Base-by-base conservation (phyloP, 1,140 invertebrate genomes). In the Lysiphlebus fabarum region DNA sequence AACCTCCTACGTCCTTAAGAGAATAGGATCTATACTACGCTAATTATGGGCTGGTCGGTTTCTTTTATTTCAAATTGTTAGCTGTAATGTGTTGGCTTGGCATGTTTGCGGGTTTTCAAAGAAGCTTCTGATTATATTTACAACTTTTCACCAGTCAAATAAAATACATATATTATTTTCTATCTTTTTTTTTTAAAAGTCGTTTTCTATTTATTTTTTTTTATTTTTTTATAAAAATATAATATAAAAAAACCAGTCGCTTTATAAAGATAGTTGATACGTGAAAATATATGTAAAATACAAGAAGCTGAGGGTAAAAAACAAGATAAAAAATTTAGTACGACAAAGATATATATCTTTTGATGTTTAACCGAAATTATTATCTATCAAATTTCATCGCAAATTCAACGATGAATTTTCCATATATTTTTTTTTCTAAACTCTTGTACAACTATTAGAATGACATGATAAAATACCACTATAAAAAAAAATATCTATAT, bases 81-180 rank as follows among this genome's bases (percentile, higher is more conserved):
- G 54, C 56, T 62, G n/a, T 37, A 69, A 73, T 64, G 72, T 73
- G 73, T 72, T 67, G 72, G 70, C 51, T 67, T 62, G 17, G 17
- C 71, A 71, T 72, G 71, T 75, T 74, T 72, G 69, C 65, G 71
- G 69, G 62, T 70, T 75, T 70, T 73, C 68, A 70, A 72, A 71
- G 64, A 57, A 49, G 47, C 63, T 56, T 47, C 61, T 53, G 34
- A 44, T 11, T 43, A 45, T 57, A 45, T 57, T 40, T 60, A 58
- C 53, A 42, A 37, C 33, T 47, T 42, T 49, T 47, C 49, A 41
- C 54, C 43, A 11, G 26, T 10, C 59, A 26, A 33, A 26, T 11
- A 53, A 57, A 33, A 51, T 47, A 47, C 42, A 34, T 40, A 26
- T 42, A 36, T 44, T 17, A 54, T 47, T 38, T 26, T 17, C 41